Evolutionary conservation across 2,113 vertebrate genomes (phyloP), one percentile per base, ranked within the genome.

Genomic region (Mormoops blainvillei): DNA sequence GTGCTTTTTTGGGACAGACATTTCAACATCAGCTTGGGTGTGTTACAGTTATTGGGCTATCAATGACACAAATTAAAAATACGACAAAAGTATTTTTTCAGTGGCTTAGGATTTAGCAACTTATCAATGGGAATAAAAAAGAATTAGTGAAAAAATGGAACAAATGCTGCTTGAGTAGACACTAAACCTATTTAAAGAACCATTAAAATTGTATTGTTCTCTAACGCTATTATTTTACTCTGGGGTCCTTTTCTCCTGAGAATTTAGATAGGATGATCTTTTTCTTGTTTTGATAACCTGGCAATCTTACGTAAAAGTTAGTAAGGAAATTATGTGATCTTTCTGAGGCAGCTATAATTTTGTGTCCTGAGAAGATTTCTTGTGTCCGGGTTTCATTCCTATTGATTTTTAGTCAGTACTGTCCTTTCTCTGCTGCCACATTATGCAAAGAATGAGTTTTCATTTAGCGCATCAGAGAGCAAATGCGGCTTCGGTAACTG

Each of bases 121-220:
- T 94, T 85, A 93, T 95, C 54, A 96, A 45, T n/a, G 73, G 91
- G 52, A 54, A 93, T 90, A 92, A 82, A 97, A 82, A 96, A 92
- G 94, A 94, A 92, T 96, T 95, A 96, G 67, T 45, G 65, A 65
- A 80, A 93, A 97, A 94, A 86, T 92, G 56, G 86, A 56, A 83
- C 74, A 88, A 74, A 92, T 65, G 19, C 73, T 93, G 50, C 73
- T 94, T 36, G 16, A 91, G 36, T 89, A 80, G 67, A 91, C 63
- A 8, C 38, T 68, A 78, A 91, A 45, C 88, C 85, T 96, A 93
- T 83, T 96, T 96, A 93, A 50, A 52, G 50, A 95, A 48, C 89
- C 9, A 0, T 89, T 93, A 86, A 94, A 93, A 89, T 26, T 19
- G 78, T 83, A 36, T 28, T 68, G 3, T 87, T 87, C 16, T 93